Evolutionary conservation across 2,113 vertebrate species (phyloP).

Genomic region (Apodemus speciosus): DNA sequence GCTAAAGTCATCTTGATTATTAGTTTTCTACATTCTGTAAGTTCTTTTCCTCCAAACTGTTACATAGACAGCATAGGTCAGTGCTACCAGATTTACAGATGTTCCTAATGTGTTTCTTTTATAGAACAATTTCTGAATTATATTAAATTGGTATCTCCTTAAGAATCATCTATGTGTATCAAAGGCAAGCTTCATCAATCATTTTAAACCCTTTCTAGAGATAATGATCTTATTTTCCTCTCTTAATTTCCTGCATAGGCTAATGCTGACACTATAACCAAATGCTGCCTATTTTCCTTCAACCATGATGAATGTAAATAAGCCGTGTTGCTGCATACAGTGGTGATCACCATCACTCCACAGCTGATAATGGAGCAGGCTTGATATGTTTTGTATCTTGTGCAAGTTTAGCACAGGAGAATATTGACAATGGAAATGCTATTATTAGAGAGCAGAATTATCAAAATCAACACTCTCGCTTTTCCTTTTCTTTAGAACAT

Average conservation of each 20-base stretch:
- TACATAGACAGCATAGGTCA: rapidly evolving
- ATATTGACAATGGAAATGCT: not conserved
- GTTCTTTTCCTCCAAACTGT: not conserved
- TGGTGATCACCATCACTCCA: not conserved
- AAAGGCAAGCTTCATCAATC: not conserved
- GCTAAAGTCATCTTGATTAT: not conserved
- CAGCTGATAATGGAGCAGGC: not conserved
- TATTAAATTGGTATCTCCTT: conserved; percentile 32
- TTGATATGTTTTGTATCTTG: not conserved
- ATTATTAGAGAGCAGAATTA: not conserved
- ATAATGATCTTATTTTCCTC: not conserved
- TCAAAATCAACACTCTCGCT: not conserved
- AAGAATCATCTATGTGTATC: not conserved
- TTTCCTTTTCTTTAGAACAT: not conserved
- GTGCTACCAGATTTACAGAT: not conserved
- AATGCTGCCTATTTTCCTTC: not conserved
- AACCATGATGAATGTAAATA: not conserved
- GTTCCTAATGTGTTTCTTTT: not conserved
- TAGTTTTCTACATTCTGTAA: not conserved
- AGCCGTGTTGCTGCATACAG: not conserved
- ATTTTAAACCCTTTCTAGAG: not conserved
- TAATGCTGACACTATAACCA: not conserved
- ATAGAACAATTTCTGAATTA: not conserved
- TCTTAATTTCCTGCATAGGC: not conserved
- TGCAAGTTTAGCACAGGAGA: not conserved